Evolutionary conservation across 2,888 invertebrate genomes (phyloP).

Genomic region (Hyposoter didymator): DNA sequence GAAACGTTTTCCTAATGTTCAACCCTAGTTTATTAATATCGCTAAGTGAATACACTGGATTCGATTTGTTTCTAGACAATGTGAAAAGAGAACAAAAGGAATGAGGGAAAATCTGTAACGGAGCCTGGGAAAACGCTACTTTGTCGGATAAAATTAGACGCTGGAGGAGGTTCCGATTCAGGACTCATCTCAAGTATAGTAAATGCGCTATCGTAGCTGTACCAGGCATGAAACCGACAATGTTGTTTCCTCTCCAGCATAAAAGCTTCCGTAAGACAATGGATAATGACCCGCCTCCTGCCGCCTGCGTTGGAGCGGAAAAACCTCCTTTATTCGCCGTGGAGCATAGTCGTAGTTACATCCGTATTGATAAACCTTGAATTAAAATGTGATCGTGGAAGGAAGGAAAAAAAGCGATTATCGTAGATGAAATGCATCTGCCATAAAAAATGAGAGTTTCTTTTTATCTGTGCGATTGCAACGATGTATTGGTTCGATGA

Average conservation of each 20-base stretch:
- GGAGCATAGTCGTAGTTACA: slow-evolving; percentile 5
- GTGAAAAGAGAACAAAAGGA: neutral
- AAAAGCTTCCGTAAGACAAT: slow-evolving; percentile 49
- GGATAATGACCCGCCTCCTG: slow-evolving; percentile 44
- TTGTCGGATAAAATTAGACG: slow-evolving; percentile 37
- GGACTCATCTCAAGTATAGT: slow-evolving; percentile 36
- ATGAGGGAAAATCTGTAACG: slow-evolving; percentile 10
- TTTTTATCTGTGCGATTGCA: neutral
- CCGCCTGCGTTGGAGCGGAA: slow-evolving; percentile 20
- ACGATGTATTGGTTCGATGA: neutral
- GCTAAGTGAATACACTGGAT: neutral
- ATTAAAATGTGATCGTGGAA: slow-evolving; percentile 5
- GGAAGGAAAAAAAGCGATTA: neutral
- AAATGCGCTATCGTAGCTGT: slow-evolving; percentile 33
- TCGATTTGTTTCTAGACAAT: neutral
- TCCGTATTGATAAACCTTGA: neutral
- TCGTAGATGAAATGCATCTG: neutral
- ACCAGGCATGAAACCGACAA: slow-evolving; percentile 24
- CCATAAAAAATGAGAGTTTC: neutral
- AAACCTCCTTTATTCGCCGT: slow-evolving; percentile 14
- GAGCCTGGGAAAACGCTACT: neutral
- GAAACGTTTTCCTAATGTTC: neutral
- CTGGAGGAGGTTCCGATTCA: slow-evolving; percentile 26
- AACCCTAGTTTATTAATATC: neutral
- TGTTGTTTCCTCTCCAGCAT: slow-evolving; percentile 13